phyloP scores from a whole-genome alignment of 2,113 vertebrate species.

The Mus musculus region GRCm39 chr11:118420001-118420500 shows the following conservation, averaged over 20 bases:
- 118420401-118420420: background rate
- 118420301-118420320: background rate
- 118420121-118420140: rapidly evolving
- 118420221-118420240: background rate
- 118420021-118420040: background rate
- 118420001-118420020: background rate
- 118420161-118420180: rapidly evolving
- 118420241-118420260: background rate
- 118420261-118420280: background rate
- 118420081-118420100: background rate
- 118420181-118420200: rapidly evolving
- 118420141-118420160: rapidly evolving
- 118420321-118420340: background rate
- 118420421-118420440: background rate
- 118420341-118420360: background rate
- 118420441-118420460: background rate
- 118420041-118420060: rapidly evolving
- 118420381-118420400: background rate
- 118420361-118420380: background rate
- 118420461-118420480: background rate
- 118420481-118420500: background rate
- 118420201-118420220: rapidly evolving
- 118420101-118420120: background rate
- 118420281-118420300: background rate
- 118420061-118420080: background rate